Conservation (phyloP, 2,888 invertebrate genomes). For the Oegoconia quadripuncta region DNA sequence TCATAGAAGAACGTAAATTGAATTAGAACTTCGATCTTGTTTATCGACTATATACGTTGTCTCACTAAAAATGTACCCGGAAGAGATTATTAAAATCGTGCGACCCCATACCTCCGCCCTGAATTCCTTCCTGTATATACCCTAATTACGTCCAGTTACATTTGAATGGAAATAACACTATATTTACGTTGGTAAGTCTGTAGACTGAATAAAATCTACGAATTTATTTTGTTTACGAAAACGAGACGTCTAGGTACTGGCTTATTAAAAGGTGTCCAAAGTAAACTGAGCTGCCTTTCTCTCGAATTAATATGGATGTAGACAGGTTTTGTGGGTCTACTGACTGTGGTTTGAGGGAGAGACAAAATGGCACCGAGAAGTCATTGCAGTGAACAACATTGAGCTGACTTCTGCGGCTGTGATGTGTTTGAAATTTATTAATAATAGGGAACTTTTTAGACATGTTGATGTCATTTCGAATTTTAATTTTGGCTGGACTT, state of each 20-base stretch:
- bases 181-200: conserved; percentile 9
- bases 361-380: conserved; percentile 23
- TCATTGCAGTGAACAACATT: not conserved
- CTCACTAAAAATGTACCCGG: no score
- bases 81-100: no score
- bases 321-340: conserved; percentile 14
- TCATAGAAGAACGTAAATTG: no score
- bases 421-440: no score
- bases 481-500: no score
- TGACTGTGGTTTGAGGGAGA: conserved; percentile 11
- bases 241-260: conserved; percentile 9
- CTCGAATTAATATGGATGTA: not conserved
- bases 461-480: no score
- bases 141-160: conserved; percentile 5
- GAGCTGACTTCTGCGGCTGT: not conserved
- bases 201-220: conserved; percentile 12
- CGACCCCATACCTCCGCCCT: no score
- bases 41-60: no score
- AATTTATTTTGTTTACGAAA: conserved; percentile 25
- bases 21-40: no score
- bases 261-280: conserved; percentile 14
- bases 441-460: no score
- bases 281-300: conserved; percentile 8
- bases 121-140: not conserved
- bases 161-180: conserved; percentile 13